These are phyloP conservation scores for Myotis yumanensis DNA, from an alignment of 2,113 vertebrate genomes.

Conservation along the genomic window DNA sequence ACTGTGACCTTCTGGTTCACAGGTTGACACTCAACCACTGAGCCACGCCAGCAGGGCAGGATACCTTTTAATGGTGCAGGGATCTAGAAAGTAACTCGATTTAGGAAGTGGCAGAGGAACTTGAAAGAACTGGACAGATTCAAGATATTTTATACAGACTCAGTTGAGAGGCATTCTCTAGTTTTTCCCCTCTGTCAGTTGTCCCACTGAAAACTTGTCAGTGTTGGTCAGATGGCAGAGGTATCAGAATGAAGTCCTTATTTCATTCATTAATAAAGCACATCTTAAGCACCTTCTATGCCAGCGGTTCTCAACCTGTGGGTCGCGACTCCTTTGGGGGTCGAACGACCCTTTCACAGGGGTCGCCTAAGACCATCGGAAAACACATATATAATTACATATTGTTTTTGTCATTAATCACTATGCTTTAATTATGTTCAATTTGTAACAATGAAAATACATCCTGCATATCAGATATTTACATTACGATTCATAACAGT, in stretches of 20 bases:
- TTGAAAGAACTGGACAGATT: background rate
- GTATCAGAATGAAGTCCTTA: background rate
- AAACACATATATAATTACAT: too few relatives aligned
- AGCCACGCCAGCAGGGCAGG: background rate
- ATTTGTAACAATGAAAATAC: too few relatives aligned
- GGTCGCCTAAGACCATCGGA: too few relatives aligned
- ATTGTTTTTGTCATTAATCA: too few relatives aligned
- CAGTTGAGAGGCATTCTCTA: background rate
- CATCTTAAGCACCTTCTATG: background rate
- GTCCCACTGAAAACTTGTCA: background rate
- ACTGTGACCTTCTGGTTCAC: too few relatives aligned
- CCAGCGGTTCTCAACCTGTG: too few relatives aligned
- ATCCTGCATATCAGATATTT: too few relatives aligned
- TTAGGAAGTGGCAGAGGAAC: background rate
- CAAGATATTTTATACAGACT: background rate
- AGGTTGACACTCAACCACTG: too few relatives aligned
- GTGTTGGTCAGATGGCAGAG: background rate
- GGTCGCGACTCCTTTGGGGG: too few relatives aligned
- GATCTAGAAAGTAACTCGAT: background rate
- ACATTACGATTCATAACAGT: too few relatives aligned
- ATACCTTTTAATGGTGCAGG: background rate
- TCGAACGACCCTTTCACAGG: too few relatives aligned
- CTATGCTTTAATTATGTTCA: too few relatives aligned
- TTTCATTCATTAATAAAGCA: background rate
- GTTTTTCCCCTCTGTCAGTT: background rate